Evolutionary conservation across 2,888 invertebrate genomes (phyloP), one percentile per base, ranked within the genome.

Genomic region (Syrista parreyssii): DNA sequence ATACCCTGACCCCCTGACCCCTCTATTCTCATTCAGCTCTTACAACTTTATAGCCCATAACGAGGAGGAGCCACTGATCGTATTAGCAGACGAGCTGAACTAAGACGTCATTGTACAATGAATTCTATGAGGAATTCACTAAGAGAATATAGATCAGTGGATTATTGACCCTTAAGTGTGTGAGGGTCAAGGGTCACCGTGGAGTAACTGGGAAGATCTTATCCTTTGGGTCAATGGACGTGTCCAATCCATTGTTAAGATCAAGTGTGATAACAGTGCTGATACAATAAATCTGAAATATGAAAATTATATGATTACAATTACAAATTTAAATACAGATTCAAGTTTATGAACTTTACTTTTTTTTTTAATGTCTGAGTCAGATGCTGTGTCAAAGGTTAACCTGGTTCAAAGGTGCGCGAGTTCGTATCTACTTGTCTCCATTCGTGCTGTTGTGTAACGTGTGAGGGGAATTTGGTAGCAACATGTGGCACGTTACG

Each of bases 401-500:
- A 55, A 23, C 9, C 23, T 55, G 23, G 55, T 55, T 55, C 55
- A 55, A 55, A 9, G 55, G 23, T 55, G 0, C 55, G 55, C 55
- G 55, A 55, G 55, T 55, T 9, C 23, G 23, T 23, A 55, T 55
- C 55, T 23, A 55, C 23, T 23, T 55, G 9, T 23, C 1, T 6
- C 0, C 23, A 40, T 23, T 23, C 40, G 23, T 55, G 55, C 55
- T 15, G 55, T 55, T 55, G 55, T 55, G 55, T 23, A 55, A 55
- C 55, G 55, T 55, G 55, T 55, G 23, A 23, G 23, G 55, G 15
- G 40, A 23, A 55, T 23, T 55, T 77, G 78, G 79, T 79, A 88
- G 87, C 88, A 88, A 88, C 88, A 88, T 87, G 88, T 88, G 88
- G 87, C 85, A 87, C 84, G 82, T 87, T 87, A 86, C 83, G 84